Evolutionary conservation across 2,113 vertebrate species (phyloP), one percentile per base, ranked within the genome.

Genomic region (Mionectes macconnelli): DNA sequence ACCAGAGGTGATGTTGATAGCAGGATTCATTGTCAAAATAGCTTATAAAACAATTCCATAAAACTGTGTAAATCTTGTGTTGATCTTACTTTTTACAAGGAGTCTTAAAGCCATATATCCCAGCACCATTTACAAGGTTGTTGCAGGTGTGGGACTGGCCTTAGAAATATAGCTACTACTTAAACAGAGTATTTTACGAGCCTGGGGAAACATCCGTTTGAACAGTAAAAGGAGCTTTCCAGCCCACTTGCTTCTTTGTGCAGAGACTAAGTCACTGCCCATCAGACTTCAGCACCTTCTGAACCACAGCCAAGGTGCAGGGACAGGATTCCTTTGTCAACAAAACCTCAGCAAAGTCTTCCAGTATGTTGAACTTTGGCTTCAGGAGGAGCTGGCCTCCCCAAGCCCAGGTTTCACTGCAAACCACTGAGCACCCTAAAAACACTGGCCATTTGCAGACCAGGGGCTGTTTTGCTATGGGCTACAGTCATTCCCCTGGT

Each of bases 21-120:
- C 96, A 94, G 74, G 91, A 96, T 95, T 97, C 96, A 96, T 95
- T 96, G 97, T 97, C 97, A 97, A 96, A 96, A 94, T 93, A 93
- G 86, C 95, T 93, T 93, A 93, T 97, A 97, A 98, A 98, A 87
- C 70, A 78, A 95, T 96, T 96, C 97, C 89, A 97, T 97, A 97
- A 98, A 98, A 96, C 87, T 50, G 97, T 97, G 97, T 96, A 97
- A 97, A 97, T 96, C 97, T 96, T 92, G 83, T 97, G 97, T 97
- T 97, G 96, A 97, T 97, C 96, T 97, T 96, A 59, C 68, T 68
- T 97, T 98, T 98, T 97, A 98, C 97, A 96, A 97, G 97, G 74
- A 84, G 73, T 45, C 95, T 97, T 97, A 97, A 94, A 95, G 84
- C 91, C 69, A 47, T 89, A 90, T 96, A 96, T 95, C 88, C 94